Evolutionary conservation across 1,140 invertebrate species (phyloP).

Genomic region (Drosophila pruinosa): DNA sequence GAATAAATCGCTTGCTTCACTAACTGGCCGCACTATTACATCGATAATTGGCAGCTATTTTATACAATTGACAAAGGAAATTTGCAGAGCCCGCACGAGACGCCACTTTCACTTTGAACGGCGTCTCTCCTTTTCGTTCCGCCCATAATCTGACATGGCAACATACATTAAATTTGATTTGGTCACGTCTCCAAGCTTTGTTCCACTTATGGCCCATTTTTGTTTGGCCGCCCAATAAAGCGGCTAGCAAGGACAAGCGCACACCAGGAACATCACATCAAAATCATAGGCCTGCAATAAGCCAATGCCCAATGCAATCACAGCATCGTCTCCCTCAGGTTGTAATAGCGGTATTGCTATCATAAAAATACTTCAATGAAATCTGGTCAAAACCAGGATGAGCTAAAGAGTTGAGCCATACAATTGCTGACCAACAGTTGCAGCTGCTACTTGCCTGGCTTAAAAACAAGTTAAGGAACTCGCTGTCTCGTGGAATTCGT

Average conservation of each 20-base stretch:
- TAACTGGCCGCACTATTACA: slow-evolving; percentile 18
- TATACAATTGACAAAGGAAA: slow-evolving; percentile 37
- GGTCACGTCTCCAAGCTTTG: slow-evolving; percentile 81
- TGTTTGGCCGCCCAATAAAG: slow-evolving; percentile 43
- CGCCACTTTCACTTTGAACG: slow-evolving; percentile 54
- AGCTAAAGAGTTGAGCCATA: background rate
- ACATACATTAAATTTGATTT: slow-evolving; percentile 82
- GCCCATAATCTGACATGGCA: slow-evolving; percentile 30
- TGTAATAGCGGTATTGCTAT: slow-evolving; percentile 65
- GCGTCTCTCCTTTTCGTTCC: background rate
- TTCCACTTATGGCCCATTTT: slow-evolving; percentile 82
- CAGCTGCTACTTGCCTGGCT: slow-evolving; percentile 16
- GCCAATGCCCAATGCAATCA: slow-evolving; percentile 54
- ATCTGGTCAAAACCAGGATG: background rate
- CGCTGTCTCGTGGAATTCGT: slow-evolving; percentile 40
- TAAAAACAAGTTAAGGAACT: slow-evolving; percentile 9
- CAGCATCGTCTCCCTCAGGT: background rate
- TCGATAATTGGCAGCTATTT: slow-evolving; percentile 42
- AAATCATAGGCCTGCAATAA: background rate
- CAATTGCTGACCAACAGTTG: background rate
- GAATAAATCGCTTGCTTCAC: slow-evolving; percentile 60
- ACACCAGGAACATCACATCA: slow-evolving; percentile 4
- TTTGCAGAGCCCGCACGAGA: slow-evolving; percentile 23
- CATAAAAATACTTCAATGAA: slow-evolving; percentile 52
- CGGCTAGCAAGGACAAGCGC: background rate